phyloP scores from a whole-genome alignment of 1,140 invertebrate species.

The Episyrphus balteatus region DNA sequence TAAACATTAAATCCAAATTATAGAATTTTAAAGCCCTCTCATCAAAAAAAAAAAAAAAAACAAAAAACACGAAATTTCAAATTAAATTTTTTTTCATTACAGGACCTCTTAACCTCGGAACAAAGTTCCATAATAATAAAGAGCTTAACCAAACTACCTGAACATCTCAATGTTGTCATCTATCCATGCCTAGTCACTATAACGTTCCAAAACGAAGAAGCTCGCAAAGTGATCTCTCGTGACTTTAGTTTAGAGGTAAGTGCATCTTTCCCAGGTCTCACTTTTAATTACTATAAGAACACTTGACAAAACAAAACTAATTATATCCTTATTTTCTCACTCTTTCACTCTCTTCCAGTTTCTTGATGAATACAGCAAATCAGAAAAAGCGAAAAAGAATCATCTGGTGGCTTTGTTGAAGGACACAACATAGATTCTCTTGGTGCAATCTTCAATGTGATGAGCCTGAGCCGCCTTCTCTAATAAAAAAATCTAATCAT shows the following conservation, averaged over 20 bases:
- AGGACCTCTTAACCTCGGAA: constrained; percentile 29
- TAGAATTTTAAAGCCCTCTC: too few species aligned
- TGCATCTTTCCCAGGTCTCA: not conserved
- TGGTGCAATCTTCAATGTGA: too few species aligned
- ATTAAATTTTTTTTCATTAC: not conserved
- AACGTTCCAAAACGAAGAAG: constrained; percentile 23
- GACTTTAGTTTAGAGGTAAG: constrained; percentile 32
- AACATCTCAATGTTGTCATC: constrained; percentile 55
- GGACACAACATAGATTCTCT: not conserved
- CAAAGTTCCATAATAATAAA: constrained; percentile 30
- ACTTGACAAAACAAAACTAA: too few species aligned
- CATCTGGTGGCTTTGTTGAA: constrained; percentile 43
- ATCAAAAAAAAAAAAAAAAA: too few species aligned
- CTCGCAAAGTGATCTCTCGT: constrained; percentile 21
- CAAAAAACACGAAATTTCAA: too few species aligned
- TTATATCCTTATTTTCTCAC: not conserved
- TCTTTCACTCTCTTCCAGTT: constrained; percentile 40
- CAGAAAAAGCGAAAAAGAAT: constrained; percentile 47
- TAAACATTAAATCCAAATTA: too few species aligned
- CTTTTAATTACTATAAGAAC: too few species aligned
- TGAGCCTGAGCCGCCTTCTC: too few species aligned
- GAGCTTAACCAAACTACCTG: constrained; percentile 25
- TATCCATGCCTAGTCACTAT: constrained; percentile 75
- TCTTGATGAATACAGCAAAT: constrained; percentile 52
- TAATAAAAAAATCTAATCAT: too few species aligned